Base-by-base conservation (phyloP, 35 echinoderm and acorn worm genomes). In the Lytechinus pictus region DNA sequence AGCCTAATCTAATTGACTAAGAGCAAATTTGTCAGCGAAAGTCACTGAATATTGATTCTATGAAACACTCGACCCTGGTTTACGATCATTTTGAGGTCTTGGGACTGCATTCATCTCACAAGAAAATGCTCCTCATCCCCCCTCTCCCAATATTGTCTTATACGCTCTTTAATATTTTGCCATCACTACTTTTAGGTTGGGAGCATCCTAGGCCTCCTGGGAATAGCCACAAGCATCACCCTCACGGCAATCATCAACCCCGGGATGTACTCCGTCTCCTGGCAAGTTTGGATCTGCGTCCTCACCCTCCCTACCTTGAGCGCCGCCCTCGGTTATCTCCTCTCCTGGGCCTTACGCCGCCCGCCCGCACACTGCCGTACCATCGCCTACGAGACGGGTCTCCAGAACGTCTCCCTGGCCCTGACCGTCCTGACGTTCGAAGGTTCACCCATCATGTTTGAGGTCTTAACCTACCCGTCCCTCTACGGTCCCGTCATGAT, bases 371-470 rank as follows among this genome's bases (percentile, higher is more conserved):
- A 98, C 54, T 94, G 97, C 27, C 96, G 97, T 9, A 97, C 97
- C 55, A 96, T 98, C 51, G 89, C 96, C 21, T 97, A 96, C 53
- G 97, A 98, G 93, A 98, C 97, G 13, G 97, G 97, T 14, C 86
- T 86, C 9, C 97, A 98, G 66, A 98, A 98, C 58, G 95, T 96
- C 9, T 94, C 96, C 0, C 94, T 98, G 58, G 96, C 96, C 10
- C 54, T 98, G 27, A 95, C 97, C 44, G 72, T 86, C 55, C 54
- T 98, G 52, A 95, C 97, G 8, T 98, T 97, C 89, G 91, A 96
- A 21, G 95, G 91, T 7, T 57, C 56, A 6, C 54, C 54, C 8
- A 13, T 93, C 8, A 94, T 95, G 44, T 53, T 79, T 52, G 92
- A 95, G 8, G 16, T 98, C 12, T 53, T 96, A 1, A 91, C 86